Evolutionary conservation across 2,888 invertebrate genomes (phyloP), one percentile per base, ranked within the genome.

Genomic region (Tenthredo notha): DNA sequence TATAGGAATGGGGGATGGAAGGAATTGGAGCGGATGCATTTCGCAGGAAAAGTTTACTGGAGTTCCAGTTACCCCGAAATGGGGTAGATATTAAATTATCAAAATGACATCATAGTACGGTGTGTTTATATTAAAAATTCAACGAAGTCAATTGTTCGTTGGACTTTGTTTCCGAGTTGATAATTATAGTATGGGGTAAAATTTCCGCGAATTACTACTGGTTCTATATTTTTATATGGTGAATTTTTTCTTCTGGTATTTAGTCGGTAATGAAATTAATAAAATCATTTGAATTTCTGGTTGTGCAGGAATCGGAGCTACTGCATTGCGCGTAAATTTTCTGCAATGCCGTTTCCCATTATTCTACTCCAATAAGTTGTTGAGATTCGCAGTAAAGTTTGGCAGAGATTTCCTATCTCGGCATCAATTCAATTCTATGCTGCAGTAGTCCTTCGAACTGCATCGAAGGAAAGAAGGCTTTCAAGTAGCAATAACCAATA

Each of bases 1-100:
- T n/a, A 67, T 15, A 40, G 29, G 25, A 5, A 33, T 18, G 65
- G 15, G 25, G 47, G 25, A 37, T 1, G 12, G 54, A 15, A 43
- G 65, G 65, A 83, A 83, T 61, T 83, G 47, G 83, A 70, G 83
- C 83, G 61, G 67, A 83, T 47, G 29, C 10, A 83, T 29, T 77
- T n/a, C 37, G 25, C 67, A 15, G 40, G 40, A 40, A 61, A 83
- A 83, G 54, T 83, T 83, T 33, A 83, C 47, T 67, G 47, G 83
- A 70, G 67, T 83, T 83, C 47, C 83, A 50, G 47, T 65, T 29
- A 7, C 21, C 40, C 61, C 40, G 29, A 25, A 80, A 80, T 58
- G 12, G 40, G 15, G 29, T 15, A 25, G 43, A 43, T 12, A 54
- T n/a, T 54, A 54, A 54, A 54, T 54, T 54, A 54, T n/a, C 7